Evolutionary conservation across 2,888 invertebrate species (phyloP), one percentile per base, ranked within the genome.

Genomic region (Eupithecia dodoneata): DNA sequence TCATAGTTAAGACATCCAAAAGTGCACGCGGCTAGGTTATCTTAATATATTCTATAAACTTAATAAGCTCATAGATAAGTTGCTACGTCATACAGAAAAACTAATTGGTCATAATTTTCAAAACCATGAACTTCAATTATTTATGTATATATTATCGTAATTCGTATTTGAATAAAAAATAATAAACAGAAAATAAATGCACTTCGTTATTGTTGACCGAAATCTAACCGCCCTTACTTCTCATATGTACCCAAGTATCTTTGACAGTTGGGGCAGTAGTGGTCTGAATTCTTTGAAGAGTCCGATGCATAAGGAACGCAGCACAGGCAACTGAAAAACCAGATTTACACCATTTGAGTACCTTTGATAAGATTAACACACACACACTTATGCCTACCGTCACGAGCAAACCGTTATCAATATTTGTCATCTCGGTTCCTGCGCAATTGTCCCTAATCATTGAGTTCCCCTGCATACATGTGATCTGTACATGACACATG

Each of bases 231-330:
- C 44, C 30, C 15, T 79, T 87, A 91, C 82, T 87, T 90, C 72
- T 85, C 77, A 77, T 94, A 94, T 9, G 93, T 92, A 5, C 93
- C 93, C 55, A 94, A 85, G 76, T 90, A 94, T 72, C 84, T 87
- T 59, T 88, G 83, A 83, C 93, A 94, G 81, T 89, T 90, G 4
- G 94, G 92, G 79, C 93, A 94, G 85, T 90, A 93, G 83, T 94
- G 93, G 77, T 93, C 93, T 0, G 90, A 82, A 77, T 94, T 93
- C 84, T 90, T 92, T 0, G 91, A 88, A 0, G 92, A 90, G 10
- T 91, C 89, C 63, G 85, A 75, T 42, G 86, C 85, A 74, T 91
- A 92, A 5, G 93, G 92, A 42, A 93, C 80, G 81, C 93, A 93
- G 85, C 93, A 92, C 76, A 88, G 82, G 77, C 91, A 92, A 83